Evolutionary conservation across 2,888 invertebrate species (phyloP), one percentile per base, ranked within the genome.

Genomic region (Euclidia mi): DNA sequence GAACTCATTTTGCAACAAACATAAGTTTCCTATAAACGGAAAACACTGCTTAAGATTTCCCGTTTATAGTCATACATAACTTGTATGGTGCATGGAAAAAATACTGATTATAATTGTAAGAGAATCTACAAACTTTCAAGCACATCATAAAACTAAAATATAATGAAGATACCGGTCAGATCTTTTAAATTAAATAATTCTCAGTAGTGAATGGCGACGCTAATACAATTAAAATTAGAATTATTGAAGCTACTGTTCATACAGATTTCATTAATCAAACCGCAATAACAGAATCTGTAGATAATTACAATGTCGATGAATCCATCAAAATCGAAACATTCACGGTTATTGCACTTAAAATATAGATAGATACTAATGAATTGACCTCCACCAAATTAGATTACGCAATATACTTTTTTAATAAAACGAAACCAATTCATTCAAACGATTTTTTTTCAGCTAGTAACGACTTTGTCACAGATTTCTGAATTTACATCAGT

Each of bases 401-500:
- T 37, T 46, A 46, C 17, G 46, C 46, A 47, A 47, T 17, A 17
- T 9, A 3, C 9, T 9, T 18, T 31, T 4, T 40, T 12, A 6
- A 51, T 10, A 28, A 42, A 43, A 28, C 9, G 3, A 12, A 12
- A 12, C 20, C 12, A 2, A 4, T 11, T 40, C 4, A 0, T 17
- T 2, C 17, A 37, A 37, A 37, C 17, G 17, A 37, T 17, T 17
- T 10, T 44, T 10, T 38, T 9, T 4, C 37, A 37, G n/a, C 49
- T 66, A 56, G 10, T 34, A 14, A 53, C 4, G 10, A 56, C 59
- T 56, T 58, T 56, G 65, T 51, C 50, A 68, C 31, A 56, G 28
- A 51, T 45, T 64, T 53, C 60, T 44, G 25, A 56, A 61, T 40
- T 56, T 49, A 1, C 7, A 38, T 17, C 17, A 20, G 6, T 1